These are phyloP conservation scores for Carollia perspicillata DNA, from an alignment of 2,113 vertebrate species.

Conservation along the genomic window DNA sequence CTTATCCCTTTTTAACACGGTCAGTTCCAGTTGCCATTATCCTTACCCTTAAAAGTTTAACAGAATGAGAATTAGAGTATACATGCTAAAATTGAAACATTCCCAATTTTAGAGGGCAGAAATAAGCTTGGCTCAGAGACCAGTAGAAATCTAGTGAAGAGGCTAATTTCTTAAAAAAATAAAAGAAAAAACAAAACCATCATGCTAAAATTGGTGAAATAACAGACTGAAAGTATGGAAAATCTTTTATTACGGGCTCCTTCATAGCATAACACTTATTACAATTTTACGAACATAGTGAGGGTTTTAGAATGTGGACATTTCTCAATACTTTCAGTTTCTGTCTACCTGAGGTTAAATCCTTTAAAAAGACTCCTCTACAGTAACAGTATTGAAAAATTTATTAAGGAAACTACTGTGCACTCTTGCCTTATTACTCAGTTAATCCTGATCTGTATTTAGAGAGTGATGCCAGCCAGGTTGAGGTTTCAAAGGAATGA, in stretches of 20 bases:
- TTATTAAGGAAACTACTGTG: constrained; percentile 64
- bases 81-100: neutral
- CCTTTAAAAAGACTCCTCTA: constrained; percentile 53
- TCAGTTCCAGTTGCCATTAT: neutral
- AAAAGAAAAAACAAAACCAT: neutral
- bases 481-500: neutral
- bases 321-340: constrained; percentile 57
- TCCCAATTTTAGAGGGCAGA: neutral
- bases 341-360: constrained; percentile 59
- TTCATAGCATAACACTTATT: constrained; percentile 51
- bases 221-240: constrained; percentile 7
- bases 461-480: constrained; percentile 2
- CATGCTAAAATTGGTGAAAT: neutral
- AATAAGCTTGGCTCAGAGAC: neutral
- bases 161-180: neutral
- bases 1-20: neutral
- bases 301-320: constrained; percentile 50
- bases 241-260: constrained; percentile 42
- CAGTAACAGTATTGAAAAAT: constrained; percentile 52
- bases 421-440: constrained; percentile 12
- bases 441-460: constrained; percentile 50
- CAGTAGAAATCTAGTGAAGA: neutral
- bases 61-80: neutral
- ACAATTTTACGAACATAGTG: constrained; percentile 17
- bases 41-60: neutral